Evolutionary conservation across 2,888 invertebrate species (phyloP), one percentile per base, ranked within the genome.

Genomic region (Drosophila melanosoma): DNA sequence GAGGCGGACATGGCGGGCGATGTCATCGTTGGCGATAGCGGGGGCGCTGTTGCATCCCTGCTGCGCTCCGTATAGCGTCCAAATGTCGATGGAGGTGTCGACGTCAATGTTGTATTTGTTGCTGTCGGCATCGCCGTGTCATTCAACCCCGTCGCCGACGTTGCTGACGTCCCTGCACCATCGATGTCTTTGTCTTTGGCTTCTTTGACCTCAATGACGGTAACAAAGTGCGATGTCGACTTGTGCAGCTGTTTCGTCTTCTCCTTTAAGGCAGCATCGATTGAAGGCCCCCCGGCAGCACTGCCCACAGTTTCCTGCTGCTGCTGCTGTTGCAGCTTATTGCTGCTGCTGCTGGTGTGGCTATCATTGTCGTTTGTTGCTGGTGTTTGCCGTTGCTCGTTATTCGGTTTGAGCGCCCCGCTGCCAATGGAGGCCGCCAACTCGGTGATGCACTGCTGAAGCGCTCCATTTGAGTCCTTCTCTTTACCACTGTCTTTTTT

Each of bases 161-260:
- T 36, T 35, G 23, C 23, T 45, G 23, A 35, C 35, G 23, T 7
- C 8, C 36, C 49, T 32, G 48, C 67, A 56, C 91, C 89, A 71
- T 91, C 90, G 36, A 56, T 75, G 52, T 88, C 90, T 69, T 91
- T 89, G 71, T 81, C 82, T 85, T 89, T 96, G 89, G 95, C 94
- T 92, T 97, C 97, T 93, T 97, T 97, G 45, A 97, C 97, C 95
- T 97, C 97, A 88, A 97, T 97, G 80, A 97, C 97, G 73, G 97
- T 97, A 81, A 97, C 96, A 94, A 97, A 97, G 93, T 97, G 93
- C 73, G 93, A 93, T 59, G 92, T 88, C 57, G 82, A 56, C 67
- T 90, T 90, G 59, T 79, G 81, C 64, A 78, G 40, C 57, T 83
- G 76, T 68, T 83, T 87, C 15, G 76, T 20, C 15, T 70, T 69